These are phyloP conservation scores for Teleogryllus occipitalis DNA, from an alignment of 1,140 invertebrate species.

Conservation along the genomic window DNA sequence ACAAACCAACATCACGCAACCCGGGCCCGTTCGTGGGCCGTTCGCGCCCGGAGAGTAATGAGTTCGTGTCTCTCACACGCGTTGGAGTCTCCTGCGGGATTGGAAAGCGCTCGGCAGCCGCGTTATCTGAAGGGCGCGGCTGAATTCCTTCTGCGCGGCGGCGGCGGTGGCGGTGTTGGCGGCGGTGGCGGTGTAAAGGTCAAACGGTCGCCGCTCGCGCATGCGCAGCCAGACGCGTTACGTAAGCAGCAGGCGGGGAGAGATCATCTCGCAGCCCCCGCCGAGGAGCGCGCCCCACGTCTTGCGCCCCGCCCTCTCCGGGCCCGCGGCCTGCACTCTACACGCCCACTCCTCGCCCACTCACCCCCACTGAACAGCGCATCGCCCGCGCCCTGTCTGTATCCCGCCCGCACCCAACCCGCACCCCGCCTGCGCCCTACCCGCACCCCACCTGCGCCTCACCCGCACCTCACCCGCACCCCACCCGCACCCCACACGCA, in stretches of 20 bases:
- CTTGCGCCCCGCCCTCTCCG: too few species aligned
- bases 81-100: not conserved
- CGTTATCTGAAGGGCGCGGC: slow-evolving; percentile 2
- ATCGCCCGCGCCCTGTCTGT: too few species aligned
- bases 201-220: not conserved
- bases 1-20: not conserved
- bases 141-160: not conserved
- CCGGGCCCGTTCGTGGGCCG: not conserved
- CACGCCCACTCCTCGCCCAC: too few species aligned
- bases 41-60: not conserved
- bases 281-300: too few species aligned
- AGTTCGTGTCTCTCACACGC: not conserved
- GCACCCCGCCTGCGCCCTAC: too few species aligned
- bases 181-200: not conserved
- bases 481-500: too few species aligned
- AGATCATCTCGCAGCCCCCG: not conserved
- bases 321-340: too few species aligned
- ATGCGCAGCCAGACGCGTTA: not conserved
- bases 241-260: not conserved
- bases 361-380: too few species aligned
- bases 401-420: too few species aligned
- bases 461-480: too few species aligned
- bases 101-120: not conserved
- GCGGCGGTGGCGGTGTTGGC: too few species aligned
- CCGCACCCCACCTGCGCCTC: too few species aligned